phyloP scores from a whole-genome alignment of 2,888 invertebrate genomes.

The Panorpa germanica region DNA sequence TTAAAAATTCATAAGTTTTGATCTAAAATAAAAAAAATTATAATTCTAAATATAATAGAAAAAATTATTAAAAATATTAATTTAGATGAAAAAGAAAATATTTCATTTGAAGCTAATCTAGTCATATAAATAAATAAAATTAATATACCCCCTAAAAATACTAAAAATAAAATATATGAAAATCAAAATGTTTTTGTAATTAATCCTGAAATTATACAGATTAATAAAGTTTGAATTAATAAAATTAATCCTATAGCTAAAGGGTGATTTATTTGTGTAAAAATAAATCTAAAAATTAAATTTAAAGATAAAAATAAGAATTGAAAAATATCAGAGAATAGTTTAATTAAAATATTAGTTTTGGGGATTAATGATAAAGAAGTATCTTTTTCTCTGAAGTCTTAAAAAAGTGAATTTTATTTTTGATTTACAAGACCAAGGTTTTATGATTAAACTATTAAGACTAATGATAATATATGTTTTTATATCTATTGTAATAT shows the following conservation, averaged over 20 bases:
- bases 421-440: slow-evolving; percentile 50
- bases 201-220: slow-evolving; percentile 27
- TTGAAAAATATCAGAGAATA: slow-evolving; percentile 31
- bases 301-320: slow-evolving; percentile 16
- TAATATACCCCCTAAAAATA: slow-evolving; percentile 41
- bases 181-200: slow-evolving; percentile 33
- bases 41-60: slow-evolving; percentile 15
- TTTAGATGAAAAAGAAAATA: slow-evolving; percentile 25
- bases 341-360: slow-evolving; percentile 49
- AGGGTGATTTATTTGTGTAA: slow-evolving; percentile 28
- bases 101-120: slow-evolving; percentile 39
- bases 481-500: slow-evolving; percentile 27
- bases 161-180: slow-evolving; percentile 38
- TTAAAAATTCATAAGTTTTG: slow-evolving; percentile 18
- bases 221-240: slow-evolving; percentile 30
- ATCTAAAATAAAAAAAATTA: slow-evolving; percentile 16
- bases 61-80: slow-evolving; percentile 16
- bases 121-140: slow-evolving; percentile 44
- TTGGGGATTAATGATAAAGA: slow-evolving; percentile 45
- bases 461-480: slow-evolving; percentile 32
- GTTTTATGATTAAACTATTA: slow-evolving; percentile 48
- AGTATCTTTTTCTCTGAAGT: slow-evolving; percentile 34
- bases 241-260: slow-evolving; percentile 33
- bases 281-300: slow-evolving; percentile 22
- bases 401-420: slow-evolving; percentile 32